Evolutionary conservation across 2,888 invertebrate species (phyloP).

Genomic region (Neoascia interrupta): DNA sequence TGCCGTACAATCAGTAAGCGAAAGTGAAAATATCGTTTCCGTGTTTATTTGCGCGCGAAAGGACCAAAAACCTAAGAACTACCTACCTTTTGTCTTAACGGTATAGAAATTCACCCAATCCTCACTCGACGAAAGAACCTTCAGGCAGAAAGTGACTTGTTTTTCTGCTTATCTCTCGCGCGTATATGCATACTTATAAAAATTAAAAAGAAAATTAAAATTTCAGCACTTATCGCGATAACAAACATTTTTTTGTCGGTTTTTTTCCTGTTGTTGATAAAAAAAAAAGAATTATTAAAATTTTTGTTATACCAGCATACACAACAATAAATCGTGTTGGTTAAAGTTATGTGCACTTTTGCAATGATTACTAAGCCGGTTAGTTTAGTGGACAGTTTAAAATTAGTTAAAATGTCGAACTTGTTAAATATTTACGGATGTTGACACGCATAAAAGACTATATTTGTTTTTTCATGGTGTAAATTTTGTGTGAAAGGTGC

Average conservation of each 20-base stretch:
- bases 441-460: constrained; percentile 21
- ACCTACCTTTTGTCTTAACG: neutral
- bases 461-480: neutral
- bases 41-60: constrained; percentile 55
- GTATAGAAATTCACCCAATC: too few relatives aligned
- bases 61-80: constrained; percentile 26
- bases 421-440: constrained; percentile 19
- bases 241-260: constrained; percentile 38
- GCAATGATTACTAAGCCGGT: constrained; percentile 31
- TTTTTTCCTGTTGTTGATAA: constrained; percentile 49
- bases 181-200: constrained; percentile 12
- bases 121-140: constrained; percentile 35
- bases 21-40: constrained; percentile 29
- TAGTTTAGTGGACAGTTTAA: neutral
- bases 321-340: constrained; percentile 20
- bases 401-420: constrained; percentile 26
- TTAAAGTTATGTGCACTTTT: constrained; percentile 9
- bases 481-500: neutral
- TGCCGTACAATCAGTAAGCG: constrained; percentile 44
- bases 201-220: constrained; percentile 27
- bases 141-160: constrained; percentile 16
- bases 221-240: constrained; percentile 52
- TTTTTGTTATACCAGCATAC: too few relatives aligned
- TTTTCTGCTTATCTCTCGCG: constrained; percentile 38
- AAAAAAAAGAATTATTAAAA: constrained; percentile 23